These are phyloP conservation scores for Otus scops DNA, from an alignment of 2,797 vertebrate species.

Conservation along the genomic window DNA sequence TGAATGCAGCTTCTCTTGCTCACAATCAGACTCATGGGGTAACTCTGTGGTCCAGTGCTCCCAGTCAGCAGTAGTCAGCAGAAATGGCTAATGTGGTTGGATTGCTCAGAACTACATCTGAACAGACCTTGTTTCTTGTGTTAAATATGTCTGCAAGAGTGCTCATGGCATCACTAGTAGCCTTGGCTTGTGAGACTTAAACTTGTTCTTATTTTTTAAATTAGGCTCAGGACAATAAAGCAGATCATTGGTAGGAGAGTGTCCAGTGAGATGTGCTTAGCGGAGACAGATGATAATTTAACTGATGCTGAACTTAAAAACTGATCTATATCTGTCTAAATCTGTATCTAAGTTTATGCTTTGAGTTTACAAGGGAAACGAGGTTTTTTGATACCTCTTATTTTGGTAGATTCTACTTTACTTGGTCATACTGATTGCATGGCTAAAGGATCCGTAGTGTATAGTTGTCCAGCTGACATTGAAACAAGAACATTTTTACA, in stretches of 20 bases:
- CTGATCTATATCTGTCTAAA: neutral
- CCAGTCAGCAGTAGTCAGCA: slow-evolving; percentile 51
- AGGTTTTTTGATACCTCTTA: neutral
- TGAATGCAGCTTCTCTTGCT: neutral
- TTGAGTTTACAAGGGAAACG: neutral
- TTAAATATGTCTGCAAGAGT: neutral
- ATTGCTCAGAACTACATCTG: slow-evolving; percentile 1
- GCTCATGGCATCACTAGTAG: neutral
- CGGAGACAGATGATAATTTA: neutral
- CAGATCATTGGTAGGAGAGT: neutral
- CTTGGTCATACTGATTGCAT: neutral
- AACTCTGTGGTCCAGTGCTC: neutral
- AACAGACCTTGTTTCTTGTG: neutral
- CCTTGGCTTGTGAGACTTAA: neutral
- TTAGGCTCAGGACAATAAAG: neutral
- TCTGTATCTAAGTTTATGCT: neutral
- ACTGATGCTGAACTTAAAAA: neutral
- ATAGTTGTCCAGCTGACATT: neutral
- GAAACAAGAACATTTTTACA: neutral
- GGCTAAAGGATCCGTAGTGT: neutral
- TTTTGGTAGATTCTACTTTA: neutral
- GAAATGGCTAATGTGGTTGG: slow-evolving; percentile 42
- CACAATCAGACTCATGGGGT: neutral
- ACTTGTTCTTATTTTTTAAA: neutral
- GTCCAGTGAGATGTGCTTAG: neutral